Base-by-base conservation (phyloP, 1,140 invertebrate genomes). In the Acarapis woodi region DNA sequence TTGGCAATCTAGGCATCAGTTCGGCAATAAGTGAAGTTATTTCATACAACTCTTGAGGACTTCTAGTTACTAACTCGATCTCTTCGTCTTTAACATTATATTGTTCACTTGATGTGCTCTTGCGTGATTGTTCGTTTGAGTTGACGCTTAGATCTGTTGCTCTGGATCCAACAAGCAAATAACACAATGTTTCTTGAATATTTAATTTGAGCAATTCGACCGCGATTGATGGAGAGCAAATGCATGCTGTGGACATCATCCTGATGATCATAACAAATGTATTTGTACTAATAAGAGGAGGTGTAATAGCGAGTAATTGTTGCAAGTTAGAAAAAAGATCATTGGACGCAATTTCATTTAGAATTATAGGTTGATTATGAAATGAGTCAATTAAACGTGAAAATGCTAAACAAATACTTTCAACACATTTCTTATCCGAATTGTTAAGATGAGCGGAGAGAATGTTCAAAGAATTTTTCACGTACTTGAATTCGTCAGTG, bases 391-490 rank as follows among this genome's bases (percentile, higher is more conserved):
- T 83, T 8, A 99, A 61, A 14, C 90, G 67, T 43, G 52, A 57
- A 57, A 97, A 94, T 16, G 87, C 83, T 35, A 85, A 65, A 49
- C 88, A 96, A 4, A 93, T 80, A 52, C 79, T 83, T 51, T 96
- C 90, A 12, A 94, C 79, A 44, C 82, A 87, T 49, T 93, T 94
- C 52, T 94, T 94, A 55, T 97, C 90, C 57, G 83, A 79, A 28
- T 24, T 15, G 56, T 88, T 80, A 1, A 94, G 58, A 51, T 80
- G 64, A 34, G 68, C 71, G 20, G 80, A 80, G 5, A 96, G 58
- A 32, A 88, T 58, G 3, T 76, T 66, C 31, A 96, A 57, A 32
- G 79, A 87, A 31, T 87, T 79, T 32, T 70, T 63, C 9, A 94
- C 74, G 42, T 82, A 73, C 47, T 79, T 71, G 55, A 93, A 90